phyloP scores from a whole-genome alignment of 1,140 invertebrate genomes.

The Dinoponera quadriceps region DNA sequence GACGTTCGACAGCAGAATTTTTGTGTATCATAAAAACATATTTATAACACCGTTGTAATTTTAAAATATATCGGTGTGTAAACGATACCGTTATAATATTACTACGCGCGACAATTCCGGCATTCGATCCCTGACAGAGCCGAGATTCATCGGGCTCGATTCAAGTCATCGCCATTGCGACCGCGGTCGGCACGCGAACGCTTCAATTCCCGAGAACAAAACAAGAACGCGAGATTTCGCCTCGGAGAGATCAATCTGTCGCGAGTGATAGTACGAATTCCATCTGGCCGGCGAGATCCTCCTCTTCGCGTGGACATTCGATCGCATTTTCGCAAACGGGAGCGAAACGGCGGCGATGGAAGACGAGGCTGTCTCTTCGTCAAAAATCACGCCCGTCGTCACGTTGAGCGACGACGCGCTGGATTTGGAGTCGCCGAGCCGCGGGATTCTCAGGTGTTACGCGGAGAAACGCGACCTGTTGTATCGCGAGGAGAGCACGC shows the following conservation, averaged over 20 bases:
- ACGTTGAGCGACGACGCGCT: background rate
- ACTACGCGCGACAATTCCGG: too few species aligned
- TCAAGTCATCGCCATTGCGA: background rate
- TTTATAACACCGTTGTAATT: too few species aligned
- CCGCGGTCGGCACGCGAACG: background rate
- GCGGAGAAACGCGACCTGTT: background rate
- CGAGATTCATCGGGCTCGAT: background rate
- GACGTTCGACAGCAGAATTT: too few species aligned
- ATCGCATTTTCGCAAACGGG: background rate
- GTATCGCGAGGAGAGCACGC: background rate
- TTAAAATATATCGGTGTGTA: too few species aligned
- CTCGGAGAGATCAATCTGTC: background rate
- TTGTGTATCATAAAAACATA: too few species aligned
- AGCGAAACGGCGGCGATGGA: constrained; percentile 10
- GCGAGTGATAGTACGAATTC: background rate
- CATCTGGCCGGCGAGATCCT: background rate
- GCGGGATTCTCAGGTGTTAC: constrained; percentile 8
- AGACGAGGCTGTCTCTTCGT: background rate
- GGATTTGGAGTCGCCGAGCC: background rate
- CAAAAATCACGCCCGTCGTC: background rate
- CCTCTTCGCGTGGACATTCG: background rate
- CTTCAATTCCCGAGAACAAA: constrained; percentile 27
- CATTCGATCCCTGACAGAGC: too few species aligned
- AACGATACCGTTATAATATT: too few species aligned
- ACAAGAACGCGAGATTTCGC: constrained; percentile 21